A percentile compares a stretch with the other conserved stretches of the same genome.
These are phyloP conservation scores for Pocota personata DNA, from an alignment of 2,888 invertebrate genomes.

Conservation along the genomic window DNA sequence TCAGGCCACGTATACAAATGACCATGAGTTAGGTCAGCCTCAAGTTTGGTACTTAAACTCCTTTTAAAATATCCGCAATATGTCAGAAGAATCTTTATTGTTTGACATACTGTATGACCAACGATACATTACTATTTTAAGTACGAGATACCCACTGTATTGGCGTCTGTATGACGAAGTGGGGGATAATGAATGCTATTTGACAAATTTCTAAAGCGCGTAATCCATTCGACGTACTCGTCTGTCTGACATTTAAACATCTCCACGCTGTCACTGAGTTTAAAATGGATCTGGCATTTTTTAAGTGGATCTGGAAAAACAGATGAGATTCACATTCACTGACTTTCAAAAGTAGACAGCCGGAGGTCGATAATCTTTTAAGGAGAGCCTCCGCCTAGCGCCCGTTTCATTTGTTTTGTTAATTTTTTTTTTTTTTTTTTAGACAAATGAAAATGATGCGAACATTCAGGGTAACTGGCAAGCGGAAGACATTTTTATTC, in stretches of 20 bases:
- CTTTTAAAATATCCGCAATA: background rate
- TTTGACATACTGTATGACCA: constrained; percentile 11
- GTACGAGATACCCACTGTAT: background rate
- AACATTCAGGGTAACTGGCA: background rate
- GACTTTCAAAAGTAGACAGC: constrained; percentile 46
- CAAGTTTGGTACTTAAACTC: too few species aligned
- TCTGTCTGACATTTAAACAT: constrained; percentile 61
- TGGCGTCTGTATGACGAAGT: background rate
- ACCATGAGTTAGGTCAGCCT: too few species aligned
- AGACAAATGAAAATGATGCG: background rate
- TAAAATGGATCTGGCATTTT: constrained; percentile 39
- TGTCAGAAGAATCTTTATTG: too few species aligned
- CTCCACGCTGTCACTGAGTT: constrained; percentile 43
- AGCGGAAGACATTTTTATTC: constrained; percentile 20
- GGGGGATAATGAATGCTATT: constrained; percentile 47
- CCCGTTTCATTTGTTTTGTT: background rate
- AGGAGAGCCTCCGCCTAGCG: constrained; percentile 7
- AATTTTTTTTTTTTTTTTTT: background rate
- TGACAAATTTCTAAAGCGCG: constrained; percentile 53
- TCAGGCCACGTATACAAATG: too few species aligned
- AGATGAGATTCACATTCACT: constrained; percentile 34
- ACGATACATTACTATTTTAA: background rate
- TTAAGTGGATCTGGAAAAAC: constrained; percentile 33
- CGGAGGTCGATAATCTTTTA: constrained; percentile 66
- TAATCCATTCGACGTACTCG: constrained; percentile 54